These are phyloP conservation scores for Nannoperca obscura DNA, from an alignment of 2,797 vertebrate species.

Conservation along the genomic window DNA sequence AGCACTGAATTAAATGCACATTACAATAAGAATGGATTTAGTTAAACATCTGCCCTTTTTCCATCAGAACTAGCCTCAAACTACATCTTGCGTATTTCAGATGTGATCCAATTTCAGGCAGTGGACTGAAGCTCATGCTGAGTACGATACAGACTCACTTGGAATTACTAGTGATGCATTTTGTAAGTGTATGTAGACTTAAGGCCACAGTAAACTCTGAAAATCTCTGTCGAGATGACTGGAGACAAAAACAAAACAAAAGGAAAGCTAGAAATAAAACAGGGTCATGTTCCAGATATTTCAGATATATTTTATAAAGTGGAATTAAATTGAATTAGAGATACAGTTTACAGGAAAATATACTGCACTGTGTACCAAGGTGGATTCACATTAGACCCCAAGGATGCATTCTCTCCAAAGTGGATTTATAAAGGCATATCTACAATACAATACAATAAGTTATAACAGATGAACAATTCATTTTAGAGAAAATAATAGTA, in stretches of 20 bases:
- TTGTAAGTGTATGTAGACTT: constrained; percentile 13
- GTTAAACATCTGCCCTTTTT: constrained; percentile 37
- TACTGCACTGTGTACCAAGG: not conserved
- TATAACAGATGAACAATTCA: constrained; percentile 7
- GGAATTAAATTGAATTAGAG: not conserved
- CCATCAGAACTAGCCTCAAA: constrained; percentile 28
- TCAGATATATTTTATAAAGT: not conserved
- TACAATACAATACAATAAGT: not conserved
- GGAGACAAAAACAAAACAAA: not conserved
- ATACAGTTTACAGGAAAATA: not conserved
- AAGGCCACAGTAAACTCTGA: not conserved
- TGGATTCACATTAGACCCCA: not conserved
- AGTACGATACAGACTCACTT: constrained; percentile 26
- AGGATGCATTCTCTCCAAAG: not conserved
- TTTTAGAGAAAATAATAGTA: too few species aligned
- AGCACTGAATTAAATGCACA: constrained; percentile 20
- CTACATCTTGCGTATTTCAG: constrained; percentile 44
- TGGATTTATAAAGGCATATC: not conserved
- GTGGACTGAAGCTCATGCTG: constrained; percentile 25
- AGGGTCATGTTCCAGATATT: not conserved
- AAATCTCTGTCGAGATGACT: not conserved
- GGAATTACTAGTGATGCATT: constrained; percentile 22
- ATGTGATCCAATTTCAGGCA: constrained; percentile 43
- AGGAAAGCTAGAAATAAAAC: not conserved
- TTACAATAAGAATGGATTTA: constrained; percentile 44